These are phyloP conservation scores for Smittia sp. DNA, from an alignment of 2,888 invertebrate genomes.

Conservation along the genomic window DNA sequence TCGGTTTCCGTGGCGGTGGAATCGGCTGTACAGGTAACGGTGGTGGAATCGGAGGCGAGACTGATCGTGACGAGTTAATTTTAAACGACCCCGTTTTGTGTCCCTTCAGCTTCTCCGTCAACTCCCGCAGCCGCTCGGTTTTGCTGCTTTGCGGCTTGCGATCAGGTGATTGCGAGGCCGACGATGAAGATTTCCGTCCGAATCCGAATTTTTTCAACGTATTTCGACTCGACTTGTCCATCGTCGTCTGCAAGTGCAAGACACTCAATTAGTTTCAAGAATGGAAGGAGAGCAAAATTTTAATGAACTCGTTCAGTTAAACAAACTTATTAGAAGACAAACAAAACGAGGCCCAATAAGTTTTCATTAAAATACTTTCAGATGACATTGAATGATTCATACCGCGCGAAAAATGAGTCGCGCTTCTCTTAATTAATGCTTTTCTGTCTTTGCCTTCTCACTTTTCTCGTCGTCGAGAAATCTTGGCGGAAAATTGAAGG, in stretches of 20 bases:
- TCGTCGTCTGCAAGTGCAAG: slow-evolving; percentile 47
- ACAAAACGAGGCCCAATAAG: background rate
- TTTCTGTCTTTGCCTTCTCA: background rate
- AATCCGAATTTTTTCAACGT: slow-evolving; percentile 78
- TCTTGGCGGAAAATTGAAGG: slow-evolving; percentile 12
- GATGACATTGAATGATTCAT: slow-evolving; percentile 9
- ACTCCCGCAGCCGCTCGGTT: slow-evolving; percentile 69
- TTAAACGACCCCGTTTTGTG: slow-evolving; percentile 47
- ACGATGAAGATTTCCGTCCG: slow-evolving; percentile 52
- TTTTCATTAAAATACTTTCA: background rate
- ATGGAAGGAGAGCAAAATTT: too few species aligned
- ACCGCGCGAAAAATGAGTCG: background rate
- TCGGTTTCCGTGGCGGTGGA: slow-evolving; percentile 58
- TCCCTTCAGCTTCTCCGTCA: slow-evolving; percentile 75
- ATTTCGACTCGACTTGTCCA: slow-evolving; percentile 53
- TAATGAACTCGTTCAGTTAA: background rate
- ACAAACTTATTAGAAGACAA: background rate
- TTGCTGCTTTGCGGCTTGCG: slow-evolving; percentile 49
- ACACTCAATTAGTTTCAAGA: background rate
- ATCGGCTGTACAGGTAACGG: slow-evolving; percentile 60
- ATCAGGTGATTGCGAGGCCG: slow-evolving; percentile 54
- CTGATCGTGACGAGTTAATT: background rate
- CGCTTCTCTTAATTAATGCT: background rate
- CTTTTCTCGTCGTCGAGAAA: background rate
- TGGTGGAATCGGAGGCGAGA: slow-evolving; percentile 49